Evolutionary conservation across 2,888 invertebrate genomes (phyloP), one percentile per base, ranked within the genome.

Genomic region (Torymus tubicola): DNA sequence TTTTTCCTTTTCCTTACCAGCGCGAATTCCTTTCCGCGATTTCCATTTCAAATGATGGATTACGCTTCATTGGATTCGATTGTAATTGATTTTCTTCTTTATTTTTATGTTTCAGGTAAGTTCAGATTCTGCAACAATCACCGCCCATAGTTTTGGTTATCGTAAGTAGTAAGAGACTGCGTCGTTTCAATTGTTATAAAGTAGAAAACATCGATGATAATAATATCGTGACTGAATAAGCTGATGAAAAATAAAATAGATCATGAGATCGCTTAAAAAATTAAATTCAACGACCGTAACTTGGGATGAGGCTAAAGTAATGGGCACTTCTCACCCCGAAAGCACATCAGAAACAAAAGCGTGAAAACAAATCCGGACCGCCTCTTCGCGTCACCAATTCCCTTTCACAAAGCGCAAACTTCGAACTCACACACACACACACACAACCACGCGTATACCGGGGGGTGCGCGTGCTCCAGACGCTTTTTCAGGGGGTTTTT

Each of bases 51-150:
- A 78, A 81, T 81, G 77, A 81, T 67, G 67, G 69, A 81, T 78
- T 65, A 60, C 60, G 14, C 71, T 64, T 55, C 68, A 74, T 69
- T 69, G 42, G 24, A 52, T 16, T 70, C 71, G 65, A 61, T 65
- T 73, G 42, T 76, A 79, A 81, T 81, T 80, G 16, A 10, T 63
- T 60, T 16, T 68, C 13, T 55, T 4, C 10, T 60, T 67, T 72
- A 53, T 69, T 70, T 85, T 82, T 87, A 76, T 88, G 86, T 88
- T 88, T 84, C 83, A 87, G 88, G 87, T 87, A 86, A 88, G 88
- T 76, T 18, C 2, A 42, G 65, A 18, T 61, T 42, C 58, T 55
- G 13, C 21, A 55, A 24, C 42, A 42, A 8, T 0, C 5, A 42
- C 42, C 42, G 8, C 42, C 8, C 42, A 42, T 42, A 42, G 18